Conservation (phyloP, 2,888 invertebrate species). For the Desoria tigrina region DNA sequence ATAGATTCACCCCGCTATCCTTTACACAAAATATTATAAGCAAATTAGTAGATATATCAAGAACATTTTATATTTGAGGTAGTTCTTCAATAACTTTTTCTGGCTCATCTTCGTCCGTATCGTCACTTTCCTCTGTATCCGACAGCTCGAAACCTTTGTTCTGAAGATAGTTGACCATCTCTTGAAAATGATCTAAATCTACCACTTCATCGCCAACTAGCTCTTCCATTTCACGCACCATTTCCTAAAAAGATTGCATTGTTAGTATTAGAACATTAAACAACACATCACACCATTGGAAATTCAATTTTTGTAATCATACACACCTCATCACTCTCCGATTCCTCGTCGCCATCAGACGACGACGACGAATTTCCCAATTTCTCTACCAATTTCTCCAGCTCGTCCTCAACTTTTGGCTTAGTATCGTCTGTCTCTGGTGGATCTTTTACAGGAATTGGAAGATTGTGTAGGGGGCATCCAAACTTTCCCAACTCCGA, state of each 20-base stretch:
- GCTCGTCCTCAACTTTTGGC: conserved; percentile 7
- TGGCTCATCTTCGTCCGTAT: conserved; percentile 13
- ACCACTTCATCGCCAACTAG: conserved; percentile 16
- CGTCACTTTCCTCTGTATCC: conserved; percentile 16
- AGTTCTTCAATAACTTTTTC: not conserved
- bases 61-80: too few species aligned
- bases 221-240: conserved; percentile 7
- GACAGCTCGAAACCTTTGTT: not conserved
- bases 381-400: not conserved
- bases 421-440: not conserved
- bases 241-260: not conserved
- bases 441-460: conserved; percentile 2
- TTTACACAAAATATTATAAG: too few species aligned
- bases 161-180: not conserved
- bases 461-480: conserved; percentile 5
- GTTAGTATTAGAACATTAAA: not conserved
- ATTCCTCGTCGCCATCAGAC: not conserved
- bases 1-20: too few species aligned
- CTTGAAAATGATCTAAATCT: not conserved
- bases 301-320: not conserved
- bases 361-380: not conserved
- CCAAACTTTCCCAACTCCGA: conserved; percentile 10
- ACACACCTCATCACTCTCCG: not conserved
- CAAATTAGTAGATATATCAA: too few species aligned
- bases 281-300: not conserved